Evolutionary conservation across 2,113 vertebrate genomes (phyloP).

Genomic region (Kobus ellipsiprymnus): DNA sequence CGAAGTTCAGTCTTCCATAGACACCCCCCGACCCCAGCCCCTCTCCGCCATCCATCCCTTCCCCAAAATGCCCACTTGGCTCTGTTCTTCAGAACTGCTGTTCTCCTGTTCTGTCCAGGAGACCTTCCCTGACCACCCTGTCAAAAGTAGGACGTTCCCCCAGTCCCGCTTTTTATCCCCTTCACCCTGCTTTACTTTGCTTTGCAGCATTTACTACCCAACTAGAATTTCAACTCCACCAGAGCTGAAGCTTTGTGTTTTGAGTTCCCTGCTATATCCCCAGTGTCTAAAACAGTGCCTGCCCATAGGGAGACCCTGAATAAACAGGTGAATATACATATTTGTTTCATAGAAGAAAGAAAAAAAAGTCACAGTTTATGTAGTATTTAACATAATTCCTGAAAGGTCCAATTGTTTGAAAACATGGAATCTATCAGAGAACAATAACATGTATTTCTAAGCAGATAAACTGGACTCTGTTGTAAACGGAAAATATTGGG

Average conservation of each 20-base stretch:
- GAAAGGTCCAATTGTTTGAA: conserved; percentile 7
- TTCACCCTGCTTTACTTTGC: neutral
- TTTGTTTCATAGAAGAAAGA: neutral
- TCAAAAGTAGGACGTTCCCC: neutral
- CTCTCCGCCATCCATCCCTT: neutral
- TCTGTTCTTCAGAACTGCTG: neutral
- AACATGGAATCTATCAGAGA: neutral
- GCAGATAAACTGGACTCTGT: neutral
- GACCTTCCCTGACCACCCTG: neutral
- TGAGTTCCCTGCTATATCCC: neutral
- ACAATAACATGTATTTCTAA: neutral
- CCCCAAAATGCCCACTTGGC: neutral
- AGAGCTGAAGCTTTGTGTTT: neutral
- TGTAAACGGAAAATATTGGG: conserved; percentile 15
- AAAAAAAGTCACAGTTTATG: neutral
- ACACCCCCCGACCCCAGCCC: accelerated
- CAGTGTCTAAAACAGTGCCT: neutral
- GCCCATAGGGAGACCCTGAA: neutral
- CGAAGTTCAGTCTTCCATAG: neutral
- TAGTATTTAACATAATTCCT: neutral
- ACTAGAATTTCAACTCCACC: neutral
- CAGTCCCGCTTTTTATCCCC: neutral
- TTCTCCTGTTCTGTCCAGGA: neutral
- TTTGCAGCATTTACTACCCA: neutral
- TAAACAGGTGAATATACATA: neutral